These are phyloP conservation scores for Semotilus atromaculatus DNA, from an alignment of 2,797 vertebrate genomes.

Conservation along the genomic window DNA sequence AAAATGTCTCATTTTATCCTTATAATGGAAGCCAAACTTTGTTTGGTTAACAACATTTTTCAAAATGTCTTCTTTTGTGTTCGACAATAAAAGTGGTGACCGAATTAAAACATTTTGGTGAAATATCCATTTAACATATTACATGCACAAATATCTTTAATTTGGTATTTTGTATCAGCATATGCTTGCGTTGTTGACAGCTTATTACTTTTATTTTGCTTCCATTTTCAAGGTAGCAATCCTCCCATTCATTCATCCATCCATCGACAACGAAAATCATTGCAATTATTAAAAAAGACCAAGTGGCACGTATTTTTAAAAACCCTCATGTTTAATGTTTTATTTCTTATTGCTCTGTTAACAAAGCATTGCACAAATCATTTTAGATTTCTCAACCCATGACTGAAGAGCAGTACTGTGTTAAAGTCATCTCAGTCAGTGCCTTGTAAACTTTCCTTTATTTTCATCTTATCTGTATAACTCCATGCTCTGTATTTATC, in stretches of 20 bases:
- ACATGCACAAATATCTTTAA: background rate
- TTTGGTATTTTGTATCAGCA: background rate
- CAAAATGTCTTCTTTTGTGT: constrained; percentile 9
- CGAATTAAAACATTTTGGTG: background rate
- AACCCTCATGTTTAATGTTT: background rate
- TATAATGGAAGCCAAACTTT: too few species aligned
- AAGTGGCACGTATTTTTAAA: background rate
- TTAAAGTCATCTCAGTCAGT: background rate
- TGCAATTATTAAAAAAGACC: background rate
- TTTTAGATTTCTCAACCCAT: background rate
- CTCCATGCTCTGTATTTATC: background rate
- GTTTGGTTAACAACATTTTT: background rate
- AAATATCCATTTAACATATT: background rate
- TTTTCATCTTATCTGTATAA: background rate
- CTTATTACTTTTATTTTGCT: background rate
- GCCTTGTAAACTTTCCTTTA: background rate
- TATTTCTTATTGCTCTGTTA: constrained; percentile 25
- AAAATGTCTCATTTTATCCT: background rate
- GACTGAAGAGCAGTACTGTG: background rate
- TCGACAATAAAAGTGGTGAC: background rate
- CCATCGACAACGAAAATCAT: background rate
- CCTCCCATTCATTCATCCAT: background rate
- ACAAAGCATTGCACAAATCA: constrained; percentile 1
- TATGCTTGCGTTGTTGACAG: background rate
- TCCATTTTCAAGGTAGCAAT: background rate